A percentile compares a stretch with the other conserved stretches of the same genome.
phyloP scores from a whole-genome alignment of 2,888 invertebrate genomes.

The Andrena flavipes region DNA sequence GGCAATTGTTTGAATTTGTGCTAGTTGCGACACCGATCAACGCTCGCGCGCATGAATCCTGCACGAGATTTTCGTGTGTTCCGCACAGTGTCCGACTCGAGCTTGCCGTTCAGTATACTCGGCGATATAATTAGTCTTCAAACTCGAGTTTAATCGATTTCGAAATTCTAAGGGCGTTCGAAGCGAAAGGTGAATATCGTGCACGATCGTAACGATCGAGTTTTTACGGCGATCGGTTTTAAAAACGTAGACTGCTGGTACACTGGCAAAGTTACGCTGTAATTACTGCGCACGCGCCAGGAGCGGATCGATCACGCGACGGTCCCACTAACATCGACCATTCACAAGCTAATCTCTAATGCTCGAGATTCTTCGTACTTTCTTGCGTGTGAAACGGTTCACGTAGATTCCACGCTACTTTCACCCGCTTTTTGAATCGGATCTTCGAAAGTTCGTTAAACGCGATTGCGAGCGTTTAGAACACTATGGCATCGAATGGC shows the following conservation, averaged over 20 bases:
- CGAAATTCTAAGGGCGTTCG: neutral
- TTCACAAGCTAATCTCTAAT: slow-evolving; percentile 23
- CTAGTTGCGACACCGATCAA: slow-evolving; percentile 36
- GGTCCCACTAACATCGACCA: slow-evolving; percentile 30
- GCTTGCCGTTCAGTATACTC: no score
- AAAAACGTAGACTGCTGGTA: slow-evolving; percentile 4
- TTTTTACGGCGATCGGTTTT: slow-evolving; percentile 37
- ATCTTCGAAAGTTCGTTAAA: slow-evolving; percentile 39
- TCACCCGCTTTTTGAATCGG: slow-evolving; percentile 46
- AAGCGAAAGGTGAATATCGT: neutral
- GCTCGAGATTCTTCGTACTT: slow-evolving; percentile 32
- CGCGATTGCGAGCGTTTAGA: neutral
- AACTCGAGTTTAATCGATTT: neutral
- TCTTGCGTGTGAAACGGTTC: slow-evolving; percentile 33
- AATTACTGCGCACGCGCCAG: slow-evolving; percentile 60
- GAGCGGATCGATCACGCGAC: slow-evolving; percentile 61
- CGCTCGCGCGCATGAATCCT: slow-evolving; percentile 19
- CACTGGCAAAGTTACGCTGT: slow-evolving; percentile 4
- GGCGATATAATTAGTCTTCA: no score
- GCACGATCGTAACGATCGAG: slow-evolving; percentile 8
- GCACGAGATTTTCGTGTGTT: slow-evolving; percentile 8
- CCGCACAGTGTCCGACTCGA: neutral
- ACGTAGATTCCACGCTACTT: slow-evolving; percentile 34
- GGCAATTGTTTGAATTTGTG: slow-evolving; percentile 54
- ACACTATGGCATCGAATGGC: neutral